A percentile compares a stretch with the other conserved stretches of the same genome.
These are phyloP conservation scores for Dreissena polymorpha DNA, from an alignment of 1,140 invertebrate genomes.

Conservation along the genomic window DNA sequence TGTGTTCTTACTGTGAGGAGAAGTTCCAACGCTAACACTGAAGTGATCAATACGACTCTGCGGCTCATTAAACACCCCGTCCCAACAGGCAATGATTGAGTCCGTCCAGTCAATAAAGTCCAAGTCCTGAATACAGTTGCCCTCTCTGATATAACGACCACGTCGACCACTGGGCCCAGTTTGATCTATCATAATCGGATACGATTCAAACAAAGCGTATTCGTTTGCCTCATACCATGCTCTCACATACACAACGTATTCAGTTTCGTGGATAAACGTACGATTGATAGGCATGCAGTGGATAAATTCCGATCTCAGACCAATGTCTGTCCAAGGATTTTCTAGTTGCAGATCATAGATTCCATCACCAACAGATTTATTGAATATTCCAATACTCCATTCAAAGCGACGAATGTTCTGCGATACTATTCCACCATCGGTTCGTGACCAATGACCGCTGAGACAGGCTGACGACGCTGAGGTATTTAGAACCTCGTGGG, in stretches of 20 bases:
- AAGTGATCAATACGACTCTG: constrained; percentile 54
- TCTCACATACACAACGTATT: constrained; percentile 61
- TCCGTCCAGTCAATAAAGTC: no score
- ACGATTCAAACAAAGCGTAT: constrained; percentile 48
- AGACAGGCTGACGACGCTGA: constrained; percentile 60
- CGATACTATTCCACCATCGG: neutral
- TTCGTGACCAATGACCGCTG: constrained; percentile 32
- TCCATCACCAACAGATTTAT: constrained; percentile 55
- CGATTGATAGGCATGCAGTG: constrained; percentile 54
- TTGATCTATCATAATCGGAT: constrained; percentile 50
- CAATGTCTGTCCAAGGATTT: no score
- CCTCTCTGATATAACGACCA: no score
- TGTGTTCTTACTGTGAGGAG: constrained; percentile 44
- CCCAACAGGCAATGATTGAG: constrained; percentile 60
- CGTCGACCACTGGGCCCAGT: constrained; percentile 51
- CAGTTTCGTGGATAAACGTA: constrained; percentile 20
- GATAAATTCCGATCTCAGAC: constrained; percentile 33
- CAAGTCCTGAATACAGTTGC: no score
- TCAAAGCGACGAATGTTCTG: no score
- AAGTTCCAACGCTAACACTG: constrained; percentile 54
- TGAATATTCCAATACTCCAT: constrained; percentile 58
- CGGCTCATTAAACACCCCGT: constrained; percentile 58
- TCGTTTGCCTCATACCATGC: constrained; percentile 53
- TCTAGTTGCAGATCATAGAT: constrained; percentile 53
- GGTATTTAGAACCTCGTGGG: neutral